Percentiles rank a stretch among this genome's conserved stretches.
Conservation (phyloP, 2,113 vertebrate species). For the Syngnathus scovelli region DNA sequence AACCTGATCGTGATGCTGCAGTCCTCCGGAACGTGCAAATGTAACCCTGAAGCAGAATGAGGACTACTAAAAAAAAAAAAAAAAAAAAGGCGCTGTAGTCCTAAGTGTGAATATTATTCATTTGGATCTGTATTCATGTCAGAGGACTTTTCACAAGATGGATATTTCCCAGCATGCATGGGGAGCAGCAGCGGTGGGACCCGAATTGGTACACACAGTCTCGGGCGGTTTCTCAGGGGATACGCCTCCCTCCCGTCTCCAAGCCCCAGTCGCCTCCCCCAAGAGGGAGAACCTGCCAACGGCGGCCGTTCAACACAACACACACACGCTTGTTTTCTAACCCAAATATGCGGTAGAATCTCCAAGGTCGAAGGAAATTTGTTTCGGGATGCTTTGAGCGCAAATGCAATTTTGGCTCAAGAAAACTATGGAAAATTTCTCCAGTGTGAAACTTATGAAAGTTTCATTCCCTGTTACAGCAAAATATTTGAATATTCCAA, state of each 20-base stretch:
- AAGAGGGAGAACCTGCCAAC: background rate
- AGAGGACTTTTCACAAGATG: constrained; percentile 51
- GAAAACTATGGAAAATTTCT: background rate
- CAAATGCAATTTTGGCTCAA: background rate
- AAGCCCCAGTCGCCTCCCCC: constrained; percentile 33
- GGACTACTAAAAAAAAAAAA: constrained; percentile 43
- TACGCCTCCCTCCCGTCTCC: constrained; percentile 55
- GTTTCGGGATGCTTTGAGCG: background rate
- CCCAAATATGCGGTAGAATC: constrained; percentile 14
- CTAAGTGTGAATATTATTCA: constrained; percentile 44
- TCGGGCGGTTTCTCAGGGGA: constrained; percentile 61
- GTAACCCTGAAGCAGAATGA: constrained; percentile 53
- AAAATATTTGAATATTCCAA: too few species aligned
- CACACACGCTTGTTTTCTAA: constrained; percentile 27
- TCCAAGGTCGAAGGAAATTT: background rate
- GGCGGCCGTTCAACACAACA: constrained; percentile 30
- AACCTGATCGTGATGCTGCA: constrained; percentile 38
- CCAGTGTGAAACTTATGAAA: background rate
- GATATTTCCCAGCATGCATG: constrained; percentile 69
- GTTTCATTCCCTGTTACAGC: background rate
- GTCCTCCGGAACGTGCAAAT: constrained; percentile 26
- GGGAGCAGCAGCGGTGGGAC: constrained; percentile 49
- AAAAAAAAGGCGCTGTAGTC: constrained; percentile 37
- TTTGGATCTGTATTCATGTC: constrained; percentile 71
- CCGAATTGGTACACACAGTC: constrained; percentile 65